Base-by-base conservation (phyloP, 2,797 vertebrate species). In the Parauchenoglanis ngamensis region DNA sequence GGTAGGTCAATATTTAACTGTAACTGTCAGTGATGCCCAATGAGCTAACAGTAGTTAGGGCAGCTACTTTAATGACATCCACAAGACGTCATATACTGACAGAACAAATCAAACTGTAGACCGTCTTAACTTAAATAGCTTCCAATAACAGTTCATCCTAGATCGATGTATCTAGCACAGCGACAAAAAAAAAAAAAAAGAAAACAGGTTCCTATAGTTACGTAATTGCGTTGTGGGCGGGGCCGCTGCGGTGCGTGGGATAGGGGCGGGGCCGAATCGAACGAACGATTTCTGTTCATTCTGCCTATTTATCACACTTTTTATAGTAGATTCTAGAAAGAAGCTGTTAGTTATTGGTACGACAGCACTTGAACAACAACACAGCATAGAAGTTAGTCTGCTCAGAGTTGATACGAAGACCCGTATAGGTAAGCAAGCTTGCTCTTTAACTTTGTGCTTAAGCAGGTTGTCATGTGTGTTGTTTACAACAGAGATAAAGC, bases 191-290 rank as follows among this genome's bases (percentile, higher is more conserved):
- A n/a, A 40, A 40, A 40, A 40, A 40, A 40, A 40, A 35, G 35
- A 8, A 72, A 44, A 54, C 13, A 67, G 49, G 44, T 75, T 88
- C 25, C 68, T 86, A 79, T 90, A 91, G 90, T 95, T 95, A 95
- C 95, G 95, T 94, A 95, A 95, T 85, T 86, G 77, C 2, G 12
- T 2, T 13, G 68, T 88, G 88, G 92, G 91, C 75, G 85, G 90
- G 88, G 70, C 23, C 2, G 2, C 1, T 10, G 57, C n/a, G 59
- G 44, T 59, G 65, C n/a, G 40, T 35, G 23, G 25, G 40, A 17
- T 23, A 23, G 80, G 77, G 73, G 77, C 87, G 86, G 81, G 73
- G 89, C 85, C 44, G 65, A 23, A 40, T 40, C 40, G 40, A 40
- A n/a, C 8, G 23, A 73, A 23, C 63, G 7, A 70, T 67, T 67